A percentile compares a stretch with the other conserved stretches of the same genome.
Evolutionary conservation across 2,113 vertebrate species (phyloP).

Genomic region (Tragelaphus strepsiceros): DNA sequence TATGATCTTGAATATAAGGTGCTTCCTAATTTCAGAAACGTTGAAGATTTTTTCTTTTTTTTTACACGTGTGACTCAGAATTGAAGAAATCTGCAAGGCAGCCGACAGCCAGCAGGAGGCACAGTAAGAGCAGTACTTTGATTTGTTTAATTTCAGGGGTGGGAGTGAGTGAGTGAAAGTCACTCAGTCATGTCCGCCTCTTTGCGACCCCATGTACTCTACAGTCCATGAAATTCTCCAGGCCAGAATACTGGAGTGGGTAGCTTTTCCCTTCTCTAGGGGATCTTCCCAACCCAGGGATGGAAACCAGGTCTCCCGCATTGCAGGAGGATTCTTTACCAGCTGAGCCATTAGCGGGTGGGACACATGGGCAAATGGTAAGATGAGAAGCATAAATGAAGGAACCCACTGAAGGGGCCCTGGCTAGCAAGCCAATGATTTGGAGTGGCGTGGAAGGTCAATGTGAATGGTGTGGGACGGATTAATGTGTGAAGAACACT

Average conservation of each 20-base stretch:
- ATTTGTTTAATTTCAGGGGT: neutral
- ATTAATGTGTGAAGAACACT: neutral
- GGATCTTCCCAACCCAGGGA: neutral
- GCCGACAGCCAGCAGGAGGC: neutral
- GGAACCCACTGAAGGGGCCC: neutral
- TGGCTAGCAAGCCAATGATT: neutral
- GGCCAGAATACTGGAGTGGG: neutral
- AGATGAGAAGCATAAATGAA: neutral
- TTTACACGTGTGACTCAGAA: neutral
- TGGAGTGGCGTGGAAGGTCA: neutral
- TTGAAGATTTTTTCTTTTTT: neutral
- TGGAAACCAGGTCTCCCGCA: neutral
- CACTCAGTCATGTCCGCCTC: neutral
- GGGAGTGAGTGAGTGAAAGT: neutral
- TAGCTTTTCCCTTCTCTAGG: neutral
- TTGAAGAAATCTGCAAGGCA: neutral
- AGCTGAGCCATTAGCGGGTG: neutral
- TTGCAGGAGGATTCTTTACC: neutral
- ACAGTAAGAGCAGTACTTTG: neutral
- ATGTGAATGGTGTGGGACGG: neutral
- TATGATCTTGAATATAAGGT: neutral
- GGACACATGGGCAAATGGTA: neutral
- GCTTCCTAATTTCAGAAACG: constrained; percentile 3
- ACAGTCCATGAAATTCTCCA: neutral
- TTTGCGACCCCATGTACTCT: neutral